phyloP scores from a whole-genome alignment of 2,888 invertebrate species.

The Apamea sordens region DNA sequence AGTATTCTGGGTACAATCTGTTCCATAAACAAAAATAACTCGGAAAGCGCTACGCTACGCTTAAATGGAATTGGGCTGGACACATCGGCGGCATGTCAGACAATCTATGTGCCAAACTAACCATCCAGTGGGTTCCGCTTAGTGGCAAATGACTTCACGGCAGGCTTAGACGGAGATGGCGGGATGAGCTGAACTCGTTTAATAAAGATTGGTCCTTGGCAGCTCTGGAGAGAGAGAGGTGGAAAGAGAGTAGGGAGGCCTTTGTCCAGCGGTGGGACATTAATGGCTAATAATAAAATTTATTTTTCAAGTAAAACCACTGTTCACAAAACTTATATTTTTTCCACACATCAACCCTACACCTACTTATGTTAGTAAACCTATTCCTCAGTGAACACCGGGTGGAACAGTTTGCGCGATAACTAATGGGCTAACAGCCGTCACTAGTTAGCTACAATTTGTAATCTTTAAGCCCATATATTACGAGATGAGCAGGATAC shows the following conservation, averaged over 20 bases:
- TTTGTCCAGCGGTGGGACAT: background rate
- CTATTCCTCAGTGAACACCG: slow-evolving; percentile 37
- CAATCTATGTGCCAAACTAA: too few species aligned
- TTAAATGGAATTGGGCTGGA: background rate
- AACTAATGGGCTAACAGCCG: slow-evolving; percentile 56
- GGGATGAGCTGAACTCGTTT: background rate
- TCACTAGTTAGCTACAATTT: slow-evolving; percentile 54
- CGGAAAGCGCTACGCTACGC: background rate
- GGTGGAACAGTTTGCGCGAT: slow-evolving; percentile 43
- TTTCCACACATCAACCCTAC: slow-evolving; percentile 21
- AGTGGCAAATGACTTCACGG: background rate
- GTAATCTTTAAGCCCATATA: slow-evolving; percentile 61
- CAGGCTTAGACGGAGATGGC: background rate
- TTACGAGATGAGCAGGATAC: slow-evolving; percentile 42
- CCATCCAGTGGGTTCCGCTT: too few species aligned
- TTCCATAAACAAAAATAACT: background rate
- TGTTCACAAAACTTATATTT: background rate
- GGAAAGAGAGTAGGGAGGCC: background rate
- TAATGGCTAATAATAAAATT: background rate
- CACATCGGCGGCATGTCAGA: background rate
- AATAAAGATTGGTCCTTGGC: background rate
- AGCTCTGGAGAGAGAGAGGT: background rate
- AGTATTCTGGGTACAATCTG: background rate
- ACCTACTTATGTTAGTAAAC: slow-evolving; percentile 20
- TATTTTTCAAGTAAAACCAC: background rate